Evolutionary conservation across 2,113 vertebrate species (phyloP).

Genomic region (Columba janthina): DNA sequence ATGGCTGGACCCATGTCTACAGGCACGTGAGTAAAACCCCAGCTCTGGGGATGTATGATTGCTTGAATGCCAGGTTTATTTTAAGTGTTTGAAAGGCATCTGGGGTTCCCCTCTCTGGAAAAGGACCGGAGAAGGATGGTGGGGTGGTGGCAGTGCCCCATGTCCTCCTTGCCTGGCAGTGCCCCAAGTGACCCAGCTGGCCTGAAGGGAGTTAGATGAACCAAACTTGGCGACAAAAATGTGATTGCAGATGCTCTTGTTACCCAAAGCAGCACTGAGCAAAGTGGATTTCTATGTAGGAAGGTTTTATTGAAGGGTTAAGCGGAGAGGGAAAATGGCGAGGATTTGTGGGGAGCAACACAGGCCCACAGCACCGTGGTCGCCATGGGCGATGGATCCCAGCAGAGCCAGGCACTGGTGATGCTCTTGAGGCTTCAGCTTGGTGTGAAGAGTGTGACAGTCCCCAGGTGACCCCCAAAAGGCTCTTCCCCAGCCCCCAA

Average conservation of each 20-base stretch:
- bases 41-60: neutral
- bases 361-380: rapidly evolving
- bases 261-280: neutral
- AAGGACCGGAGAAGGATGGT: neutral
- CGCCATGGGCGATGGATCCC: rapidly evolving
- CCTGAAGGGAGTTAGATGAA: constrained; percentile 4
- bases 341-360: neutral
- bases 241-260: neutral
- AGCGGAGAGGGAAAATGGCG: neutral
- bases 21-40: neutral
- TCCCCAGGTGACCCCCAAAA: neutral
- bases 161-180: neutral
- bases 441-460: rapidly evolving
- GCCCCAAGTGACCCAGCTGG: neutral
- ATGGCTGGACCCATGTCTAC: rapidly evolving
- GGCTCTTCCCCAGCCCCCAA: neutral
- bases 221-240: neutral
- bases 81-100: neutral
- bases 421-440: neutral
- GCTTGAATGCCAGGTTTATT: neutral
- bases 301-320: neutral
- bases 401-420: rapidly evolving
- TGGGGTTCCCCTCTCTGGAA: neutral
- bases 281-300: neutral
- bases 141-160: neutral